These are phyloP conservation scores for Parnassius orleans DNA, from an alignment of 2,888 invertebrate genomes.

Conservation along the genomic window DNA sequence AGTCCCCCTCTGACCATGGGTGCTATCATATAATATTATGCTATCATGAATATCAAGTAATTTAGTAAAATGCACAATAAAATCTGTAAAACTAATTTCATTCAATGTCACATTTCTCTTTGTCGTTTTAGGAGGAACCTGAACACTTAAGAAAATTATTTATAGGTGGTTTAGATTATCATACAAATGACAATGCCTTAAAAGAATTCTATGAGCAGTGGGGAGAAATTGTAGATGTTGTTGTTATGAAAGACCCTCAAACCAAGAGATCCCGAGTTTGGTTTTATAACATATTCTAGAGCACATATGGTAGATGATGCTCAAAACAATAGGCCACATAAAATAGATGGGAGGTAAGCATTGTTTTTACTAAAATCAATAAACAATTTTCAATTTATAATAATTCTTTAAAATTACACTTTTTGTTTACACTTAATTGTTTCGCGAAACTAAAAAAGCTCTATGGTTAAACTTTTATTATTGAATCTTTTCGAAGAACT, in stretches of 20 bases:
- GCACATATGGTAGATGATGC: slow-evolving; percentile 98
- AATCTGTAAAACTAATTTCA: no score
- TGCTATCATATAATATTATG: no score
- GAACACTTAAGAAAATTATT: slow-evolving; percentile 95
- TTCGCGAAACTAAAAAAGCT: no score
- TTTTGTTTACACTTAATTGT: no score
- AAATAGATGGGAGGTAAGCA: slow-evolving; percentile 89
- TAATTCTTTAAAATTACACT: not conserved
- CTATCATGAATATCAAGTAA: no score
- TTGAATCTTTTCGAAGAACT: no score
- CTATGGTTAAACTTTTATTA: no score
- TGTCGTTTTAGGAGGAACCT: slow-evolving; percentile 82
- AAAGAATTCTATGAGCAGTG: slow-evolving; percentile 97
- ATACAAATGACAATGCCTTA: slow-evolving; percentile 95
- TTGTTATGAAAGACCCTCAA: slow-evolving; percentile 97
- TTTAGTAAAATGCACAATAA: no score
- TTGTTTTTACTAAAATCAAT: not conserved
- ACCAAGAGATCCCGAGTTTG: slow-evolving; percentile 98
- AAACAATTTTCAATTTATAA: not conserved
- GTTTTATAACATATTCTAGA: slow-evolving; percentile 97
- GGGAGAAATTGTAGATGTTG: slow-evolving; percentile 98
- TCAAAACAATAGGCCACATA: slow-evolving; percentile 93
- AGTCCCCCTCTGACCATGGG: no score
- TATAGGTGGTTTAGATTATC: slow-evolving; percentile 97
- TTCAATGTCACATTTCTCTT: no score